Percentiles rank a stretch among this genome's conserved stretches.
Conservation (phyloP, 2,113 vertebrate species). For the Microtus montanus region DNA sequence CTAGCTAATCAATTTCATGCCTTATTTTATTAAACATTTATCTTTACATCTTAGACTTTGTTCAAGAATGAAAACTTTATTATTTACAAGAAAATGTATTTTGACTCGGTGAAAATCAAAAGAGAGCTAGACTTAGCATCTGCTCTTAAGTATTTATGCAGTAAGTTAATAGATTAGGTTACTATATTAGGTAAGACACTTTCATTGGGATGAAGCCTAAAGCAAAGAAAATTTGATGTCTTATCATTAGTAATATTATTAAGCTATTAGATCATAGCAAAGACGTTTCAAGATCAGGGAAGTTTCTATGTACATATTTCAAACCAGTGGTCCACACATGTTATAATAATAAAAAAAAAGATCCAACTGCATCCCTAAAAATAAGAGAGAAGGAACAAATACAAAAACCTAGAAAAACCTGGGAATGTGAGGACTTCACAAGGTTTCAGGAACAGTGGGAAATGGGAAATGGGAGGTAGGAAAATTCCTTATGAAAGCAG, state of each 20-base stretch:
- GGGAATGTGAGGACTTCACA: background rate
- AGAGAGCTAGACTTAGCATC: background rate
- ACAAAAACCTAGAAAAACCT: background rate
- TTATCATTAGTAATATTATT: background rate
- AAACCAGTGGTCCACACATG: background rate
- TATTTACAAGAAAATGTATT: background rate
- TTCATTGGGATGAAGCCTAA: background rate
- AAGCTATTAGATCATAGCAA: background rate
- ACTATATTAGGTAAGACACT: background rate
- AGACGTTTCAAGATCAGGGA: background rate
- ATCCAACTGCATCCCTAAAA: background rate
- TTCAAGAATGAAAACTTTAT: background rate
- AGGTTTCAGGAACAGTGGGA: background rate
- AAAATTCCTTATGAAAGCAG: background rate
- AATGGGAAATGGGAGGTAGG: background rate
- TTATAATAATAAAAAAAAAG: background rate
- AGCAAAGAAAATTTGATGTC: background rate
- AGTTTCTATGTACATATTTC: background rate
- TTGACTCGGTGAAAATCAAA: background rate
- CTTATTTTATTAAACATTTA: background rate
- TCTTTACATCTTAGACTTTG: background rate
- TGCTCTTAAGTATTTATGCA: background rate
- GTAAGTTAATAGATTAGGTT: background rate
- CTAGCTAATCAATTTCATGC: background rate
- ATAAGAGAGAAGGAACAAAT: background rate